phyloP scores from a whole-genome alignment of 2,797 vertebrate species.

The Crax fasciolata region DNA sequence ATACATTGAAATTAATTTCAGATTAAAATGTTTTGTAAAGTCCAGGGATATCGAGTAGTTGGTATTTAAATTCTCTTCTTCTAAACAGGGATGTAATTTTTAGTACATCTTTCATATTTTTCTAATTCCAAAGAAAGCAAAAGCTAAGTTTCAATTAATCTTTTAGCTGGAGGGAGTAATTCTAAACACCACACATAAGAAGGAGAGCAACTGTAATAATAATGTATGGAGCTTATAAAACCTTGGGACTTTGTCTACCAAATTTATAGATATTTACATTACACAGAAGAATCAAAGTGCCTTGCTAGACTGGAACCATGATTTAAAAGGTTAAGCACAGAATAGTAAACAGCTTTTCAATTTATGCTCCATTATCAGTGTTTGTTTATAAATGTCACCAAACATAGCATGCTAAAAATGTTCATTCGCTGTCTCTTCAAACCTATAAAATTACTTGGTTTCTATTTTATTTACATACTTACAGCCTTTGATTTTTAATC shows the following conservation, averaged over 20 bases:
- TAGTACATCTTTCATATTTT: not conserved
- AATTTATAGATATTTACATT: conserved; percentile 35
- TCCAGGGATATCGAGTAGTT: not conserved
- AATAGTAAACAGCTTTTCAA: conserved; percentile 43
- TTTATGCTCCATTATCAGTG: conserved; percentile 36
- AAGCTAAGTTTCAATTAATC: not conserved
- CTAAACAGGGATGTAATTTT: not conserved
- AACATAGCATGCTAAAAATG: conserved; percentile 18
- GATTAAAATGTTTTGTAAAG: not conserved
- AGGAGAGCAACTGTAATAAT: not conserved
- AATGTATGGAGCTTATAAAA: conserved; percentile 18
- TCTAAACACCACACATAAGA: not conserved
- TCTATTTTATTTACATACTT: conserved; percentile 22
- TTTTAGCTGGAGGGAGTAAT: not conserved
- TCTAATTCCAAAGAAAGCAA: not conserved
- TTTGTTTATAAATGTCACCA: conserved; percentile 53
- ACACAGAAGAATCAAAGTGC: conserved; percentile 34
- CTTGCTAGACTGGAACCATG: conserved; percentile 10
- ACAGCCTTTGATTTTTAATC: not conserved
- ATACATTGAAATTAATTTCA: not conserved
- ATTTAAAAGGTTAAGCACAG: conserved; percentile 29
- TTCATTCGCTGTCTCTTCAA: conserved; percentile 10
- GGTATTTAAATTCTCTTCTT: not conserved
- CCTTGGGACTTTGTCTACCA: not conserved
- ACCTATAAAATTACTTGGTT: conserved; percentile 13